Base-by-base conservation (phyloP, 1,140 invertebrate genomes). In the Listronotus bonariensis region DNA sequence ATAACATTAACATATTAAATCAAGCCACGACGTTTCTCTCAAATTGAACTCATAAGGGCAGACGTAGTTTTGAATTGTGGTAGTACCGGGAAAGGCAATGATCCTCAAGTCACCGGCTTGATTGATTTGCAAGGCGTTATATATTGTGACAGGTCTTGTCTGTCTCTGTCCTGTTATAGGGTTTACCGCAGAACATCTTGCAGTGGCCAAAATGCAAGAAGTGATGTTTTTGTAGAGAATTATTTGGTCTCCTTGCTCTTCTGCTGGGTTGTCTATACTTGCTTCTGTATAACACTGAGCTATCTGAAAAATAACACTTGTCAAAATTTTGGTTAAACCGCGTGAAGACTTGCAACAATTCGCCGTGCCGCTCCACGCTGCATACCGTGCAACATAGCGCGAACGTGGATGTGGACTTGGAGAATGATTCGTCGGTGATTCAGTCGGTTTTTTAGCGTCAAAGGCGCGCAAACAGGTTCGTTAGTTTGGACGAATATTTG, bases 131-230 rank as follows among this genome's bases (percentile, higher is more conserved):
- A 85, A 73, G 41, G 83, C 74, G 69, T 83, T 82, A 62, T 78
- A 82, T 26, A 80, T 61, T 3, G 77, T 77, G 56, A 79, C 76
- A 32, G 77, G 78, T n/a, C 81, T 80, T 31, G 77, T 77, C 77
- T 84, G 83, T n/a, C 79, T 72, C 59, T 83, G 80, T n/a, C 83
- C 83, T 0, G 82, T 83, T 52, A 85, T 83, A 15, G 84, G 83
- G 76, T 85, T 84, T 71, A 79, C 83, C 3, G 73, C 74, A 54
- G 80, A 78, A 74, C 83, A 84, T 63, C 84, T 72, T 7, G 82
- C 71, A 68, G 80, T 82, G 5, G 83, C 82, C 11, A 85, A 72
- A 59, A 85, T 80, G 72, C 83, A 85, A 32, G 81, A 82, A 7
- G 84, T 84, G 32, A 83, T 80, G 71, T 85, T 85, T 38, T 80